Evolutionary conservation across 1,140 invertebrate species (phyloP).

Genomic region (Armadillidium nasatum): DNA sequence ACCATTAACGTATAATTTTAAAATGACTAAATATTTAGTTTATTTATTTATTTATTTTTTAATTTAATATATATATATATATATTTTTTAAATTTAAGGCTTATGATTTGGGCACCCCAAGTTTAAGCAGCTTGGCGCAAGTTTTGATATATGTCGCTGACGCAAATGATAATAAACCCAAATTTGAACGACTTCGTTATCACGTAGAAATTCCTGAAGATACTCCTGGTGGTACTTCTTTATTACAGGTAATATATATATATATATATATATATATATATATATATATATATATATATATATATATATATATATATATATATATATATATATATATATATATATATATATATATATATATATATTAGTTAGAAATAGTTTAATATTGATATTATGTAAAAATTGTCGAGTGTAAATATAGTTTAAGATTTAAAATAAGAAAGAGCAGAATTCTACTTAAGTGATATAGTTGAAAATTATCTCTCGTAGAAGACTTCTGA

Average conservation of each 20-base stretch:
- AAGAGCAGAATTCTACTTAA: too few relatives aligned
- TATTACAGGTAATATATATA: slow-evolving; percentile 61
- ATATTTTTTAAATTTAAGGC: slow-evolving; percentile 54
- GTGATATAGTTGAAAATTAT: too few relatives aligned
- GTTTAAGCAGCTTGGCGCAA: slow-evolving; percentile 65
- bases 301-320: slow-evolving; percentile 27
- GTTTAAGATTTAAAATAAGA: too few relatives aligned
- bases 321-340: slow-evolving; percentile 29
- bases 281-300: slow-evolving; percentile 24
- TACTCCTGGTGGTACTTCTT: slow-evolving; percentile 67
- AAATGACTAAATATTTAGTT: background rate
- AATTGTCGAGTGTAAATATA: too few relatives aligned
- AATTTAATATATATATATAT: background rate
- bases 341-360: slow-evolving; percentile 7
- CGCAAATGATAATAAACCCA: slow-evolving; percentile 77
- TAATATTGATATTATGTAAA: too few relatives aligned
- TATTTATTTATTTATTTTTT: background rate
- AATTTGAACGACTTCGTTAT: slow-evolving; percentile 70
- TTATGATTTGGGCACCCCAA: slow-evolving; percentile 70
- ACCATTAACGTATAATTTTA: too few relatives aligned
- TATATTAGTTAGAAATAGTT: too few relatives aligned
- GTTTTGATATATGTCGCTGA: slow-evolving; percentile 79
- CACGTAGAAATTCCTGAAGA: slow-evolving; percentile 73
- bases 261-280: slow-evolving; percentile 21
- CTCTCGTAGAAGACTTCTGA: too few relatives aligned